A percentile compares a stretch with the other conserved stretches of the same genome.
phyloP scores from a whole-genome alignment of 2,888 invertebrate genomes.

The Napeogenes sylphis region DNA sequence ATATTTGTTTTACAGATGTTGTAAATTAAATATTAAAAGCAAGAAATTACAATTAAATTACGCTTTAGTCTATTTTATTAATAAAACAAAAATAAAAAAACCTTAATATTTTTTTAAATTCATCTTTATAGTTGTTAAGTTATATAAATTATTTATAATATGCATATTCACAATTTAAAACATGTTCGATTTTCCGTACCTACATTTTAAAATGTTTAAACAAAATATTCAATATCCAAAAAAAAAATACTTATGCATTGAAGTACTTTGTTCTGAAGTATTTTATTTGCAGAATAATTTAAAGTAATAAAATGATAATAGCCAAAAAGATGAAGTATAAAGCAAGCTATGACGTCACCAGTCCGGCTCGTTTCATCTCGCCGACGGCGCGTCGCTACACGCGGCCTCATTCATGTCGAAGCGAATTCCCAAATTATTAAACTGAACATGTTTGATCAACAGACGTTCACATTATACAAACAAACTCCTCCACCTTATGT shows the following conservation, averaged over 20 bases:
- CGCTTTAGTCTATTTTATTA: no score
- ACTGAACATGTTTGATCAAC: slow-evolving; percentile 22
- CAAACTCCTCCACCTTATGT: slow-evolving; percentile 6
- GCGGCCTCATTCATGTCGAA: slow-evolving; percentile 23
- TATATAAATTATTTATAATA: no score
- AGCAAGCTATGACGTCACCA: neutral
- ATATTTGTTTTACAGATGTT: no score
- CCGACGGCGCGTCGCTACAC: slow-evolving; percentile 16
- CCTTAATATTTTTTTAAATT: no score
- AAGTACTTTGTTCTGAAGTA: neutral
- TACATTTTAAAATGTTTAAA: neutral
- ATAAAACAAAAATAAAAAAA: no score
- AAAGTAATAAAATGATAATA: slow-evolving; percentile 6
- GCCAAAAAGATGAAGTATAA: neutral
- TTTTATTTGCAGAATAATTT: slow-evolving; percentile 7
- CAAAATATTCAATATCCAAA: neutral
- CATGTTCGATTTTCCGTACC: no score
- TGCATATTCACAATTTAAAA: no score
- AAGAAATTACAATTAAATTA: no score
- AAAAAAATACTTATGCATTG: neutral
- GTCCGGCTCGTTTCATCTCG: slow-evolving; percentile 11
- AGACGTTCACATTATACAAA: slow-evolving; percentile 22
- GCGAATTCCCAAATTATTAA: slow-evolving; percentile 35
- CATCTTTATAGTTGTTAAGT: no score
- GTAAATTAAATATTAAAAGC: no score